phyloP scores from a whole-genome alignment of 2,797 vertebrate genomes.

The Poecile montanus region DNA sequence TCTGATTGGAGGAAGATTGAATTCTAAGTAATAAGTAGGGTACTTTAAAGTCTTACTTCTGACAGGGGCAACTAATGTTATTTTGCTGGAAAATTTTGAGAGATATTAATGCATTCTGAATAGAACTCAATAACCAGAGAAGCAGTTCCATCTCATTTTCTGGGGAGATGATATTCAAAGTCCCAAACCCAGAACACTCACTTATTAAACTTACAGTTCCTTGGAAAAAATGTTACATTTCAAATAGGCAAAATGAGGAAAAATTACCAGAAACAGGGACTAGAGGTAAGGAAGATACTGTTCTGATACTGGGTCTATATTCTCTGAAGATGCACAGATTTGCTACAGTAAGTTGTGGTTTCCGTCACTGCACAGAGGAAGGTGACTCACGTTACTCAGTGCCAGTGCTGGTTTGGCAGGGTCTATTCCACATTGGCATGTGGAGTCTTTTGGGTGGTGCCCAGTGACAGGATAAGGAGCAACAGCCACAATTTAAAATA shows the following conservation, averaged over 20 bases:
- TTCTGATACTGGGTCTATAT: background rate
- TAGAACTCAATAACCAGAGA: background rate
- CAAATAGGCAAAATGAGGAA: background rate
- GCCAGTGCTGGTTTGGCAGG: background rate
- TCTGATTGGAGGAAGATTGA: background rate
- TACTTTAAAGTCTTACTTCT: background rate
- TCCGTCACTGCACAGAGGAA: background rate
- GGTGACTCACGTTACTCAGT: background rate
- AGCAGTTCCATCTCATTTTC: background rate
- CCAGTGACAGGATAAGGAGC: background rate
- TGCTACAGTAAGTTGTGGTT: background rate
- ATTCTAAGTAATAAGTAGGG: background rate
- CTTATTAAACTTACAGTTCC: background rate
- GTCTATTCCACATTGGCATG: fast-evolving
- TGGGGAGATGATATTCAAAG: background rate
- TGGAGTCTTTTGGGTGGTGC: background rate
- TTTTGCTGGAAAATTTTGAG: background rate
- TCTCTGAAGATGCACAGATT: background rate
- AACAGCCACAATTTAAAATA: background rate
- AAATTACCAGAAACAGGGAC: background rate
- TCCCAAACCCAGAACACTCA: background rate
- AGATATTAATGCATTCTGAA: background rate
- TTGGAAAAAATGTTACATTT: background rate
- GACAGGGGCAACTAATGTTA: background rate
- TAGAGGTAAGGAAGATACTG: background rate